Evolutionary conservation across 2,797 vertebrate genomes (phyloP).

Genomic region (Pseudopleuronectes americanus): DNA sequence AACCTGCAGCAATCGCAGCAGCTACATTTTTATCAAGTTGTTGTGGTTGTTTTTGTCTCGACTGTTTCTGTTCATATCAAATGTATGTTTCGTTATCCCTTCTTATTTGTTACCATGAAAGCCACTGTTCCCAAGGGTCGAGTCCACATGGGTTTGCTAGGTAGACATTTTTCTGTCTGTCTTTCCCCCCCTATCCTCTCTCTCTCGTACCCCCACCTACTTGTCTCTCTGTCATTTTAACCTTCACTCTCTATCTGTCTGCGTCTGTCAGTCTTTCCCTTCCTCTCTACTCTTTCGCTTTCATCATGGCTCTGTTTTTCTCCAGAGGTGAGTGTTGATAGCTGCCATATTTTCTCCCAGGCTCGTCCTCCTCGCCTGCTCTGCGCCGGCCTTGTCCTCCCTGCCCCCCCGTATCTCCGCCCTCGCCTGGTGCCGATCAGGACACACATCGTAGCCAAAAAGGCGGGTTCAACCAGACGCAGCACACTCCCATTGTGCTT

Average conservation of each 20-base stretch:
- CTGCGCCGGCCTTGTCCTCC: conserved; percentile 10
- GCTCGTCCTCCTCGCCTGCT: neutral
- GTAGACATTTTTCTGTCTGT: conserved; percentile 30
- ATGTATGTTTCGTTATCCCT: conserved; percentile 5
- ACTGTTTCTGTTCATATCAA: conserved; percentile 18
- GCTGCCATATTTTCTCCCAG: conserved; percentile 66
- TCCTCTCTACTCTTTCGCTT: conserved; percentile 59
- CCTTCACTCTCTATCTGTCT: conserved; percentile 70
- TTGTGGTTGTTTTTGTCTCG: no score
- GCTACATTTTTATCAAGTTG: neutral
- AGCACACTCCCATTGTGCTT: neutral
- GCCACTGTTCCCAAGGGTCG: conserved; percentile 21
- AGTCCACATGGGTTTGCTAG: conserved; percentile 34
- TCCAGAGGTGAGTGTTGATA: conserved; percentile 75
- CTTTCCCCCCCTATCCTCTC: conserved; percentile 27
- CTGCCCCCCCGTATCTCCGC: conserved; percentile 6
- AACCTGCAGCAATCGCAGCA: neutral
- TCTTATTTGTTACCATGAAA: conserved; percentile 29
- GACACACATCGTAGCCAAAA: conserved; percentile 53
- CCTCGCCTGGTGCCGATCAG: conserved; percentile 57
- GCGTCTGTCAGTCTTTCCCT: conserved; percentile 60
- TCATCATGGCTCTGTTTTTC: conserved; percentile 67
- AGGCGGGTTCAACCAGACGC: conserved; percentile 30
- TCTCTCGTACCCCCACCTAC: conserved; percentile 23
- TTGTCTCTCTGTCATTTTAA: conserved; percentile 73